Percentiles rank a stretch among this genome's conserved stretches.
Evolutionary conservation across 2,113 vertebrate genomes (phyloP).

Genomic region (Laterallus jamaicensis): DNA sequence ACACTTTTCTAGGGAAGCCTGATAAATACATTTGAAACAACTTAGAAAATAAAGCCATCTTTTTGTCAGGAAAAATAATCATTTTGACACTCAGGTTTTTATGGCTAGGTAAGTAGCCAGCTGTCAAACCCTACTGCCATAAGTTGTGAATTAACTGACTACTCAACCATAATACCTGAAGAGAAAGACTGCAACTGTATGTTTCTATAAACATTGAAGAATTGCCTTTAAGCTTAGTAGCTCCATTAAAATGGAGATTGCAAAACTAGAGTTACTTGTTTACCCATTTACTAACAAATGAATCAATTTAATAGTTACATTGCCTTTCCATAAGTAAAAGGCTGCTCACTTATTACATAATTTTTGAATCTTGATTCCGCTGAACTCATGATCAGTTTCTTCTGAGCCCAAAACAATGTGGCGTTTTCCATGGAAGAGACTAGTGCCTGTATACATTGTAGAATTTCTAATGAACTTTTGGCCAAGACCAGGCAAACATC

Average conservation of each 20-base stretch:
- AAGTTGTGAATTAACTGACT: conserved; percentile 5
- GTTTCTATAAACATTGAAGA: conserved; percentile 33
- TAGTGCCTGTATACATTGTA: background rate
- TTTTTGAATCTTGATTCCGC: conserved; percentile 60
- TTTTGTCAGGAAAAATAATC: background rate
- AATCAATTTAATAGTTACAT: conserved; percentile 40
- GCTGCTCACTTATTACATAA: conserved; percentile 59
- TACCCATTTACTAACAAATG: conserved; percentile 58
- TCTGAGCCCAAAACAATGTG: background rate
- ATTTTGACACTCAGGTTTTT: background rate
- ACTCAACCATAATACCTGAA: conserved; percentile 4
- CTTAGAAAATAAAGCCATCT: background rate
- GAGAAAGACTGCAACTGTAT: background rate
- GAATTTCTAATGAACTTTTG: background rate
- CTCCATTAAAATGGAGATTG: conserved; percentile 2
- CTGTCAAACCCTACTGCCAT: background rate
- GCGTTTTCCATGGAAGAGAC: conserved; percentile 29
- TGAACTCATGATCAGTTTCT: conserved; percentile 53
- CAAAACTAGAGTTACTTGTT: background rate
- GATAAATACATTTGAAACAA: background rate
- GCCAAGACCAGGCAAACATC: background rate
- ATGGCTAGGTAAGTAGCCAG: background rate
- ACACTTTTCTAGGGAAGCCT: background rate
- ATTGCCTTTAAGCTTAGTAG: conserved; percentile 10
- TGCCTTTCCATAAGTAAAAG: conserved; percentile 55